These are phyloP conservation scores for Macrotrachela quadricornifera DNA, from an alignment of 1,140 invertebrate species.

Conservation along the genomic window DNA sequence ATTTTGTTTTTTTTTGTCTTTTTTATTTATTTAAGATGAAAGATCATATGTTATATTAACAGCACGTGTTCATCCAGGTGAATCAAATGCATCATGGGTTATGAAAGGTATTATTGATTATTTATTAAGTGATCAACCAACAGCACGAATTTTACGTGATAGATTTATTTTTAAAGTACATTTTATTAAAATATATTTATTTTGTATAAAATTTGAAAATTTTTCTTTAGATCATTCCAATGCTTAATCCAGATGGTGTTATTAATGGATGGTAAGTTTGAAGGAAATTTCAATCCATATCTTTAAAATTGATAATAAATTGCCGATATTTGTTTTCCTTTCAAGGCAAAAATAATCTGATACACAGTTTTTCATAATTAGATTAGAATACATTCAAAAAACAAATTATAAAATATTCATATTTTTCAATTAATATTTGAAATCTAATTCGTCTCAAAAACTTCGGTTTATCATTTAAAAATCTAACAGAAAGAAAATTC, in stretches of 20 bases:
- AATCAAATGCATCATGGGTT: conserved; percentile 67
- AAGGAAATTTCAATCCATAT: too few relatives aligned
- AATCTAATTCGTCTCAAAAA: too few relatives aligned
- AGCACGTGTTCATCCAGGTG: conserved; percentile 62
- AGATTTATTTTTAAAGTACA: conserved; percentile 48
- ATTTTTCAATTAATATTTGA: too few relatives aligned
- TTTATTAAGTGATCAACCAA: conserved; percentile 12
- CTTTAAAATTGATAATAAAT: too few relatives aligned
- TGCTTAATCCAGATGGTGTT: conserved; percentile 72
- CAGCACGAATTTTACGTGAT: conserved; percentile 19
- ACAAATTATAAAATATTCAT: too few relatives aligned
- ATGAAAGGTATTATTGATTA: conserved; percentile 45
- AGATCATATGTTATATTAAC: conserved; percentile 43
- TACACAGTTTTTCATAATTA: too few relatives aligned
- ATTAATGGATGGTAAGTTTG: conserved; percentile 43
- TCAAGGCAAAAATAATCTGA: too few relatives aligned
- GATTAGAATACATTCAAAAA: too few relatives aligned
- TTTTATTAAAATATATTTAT: too few relatives aligned
- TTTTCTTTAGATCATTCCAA: conserved; percentile 50
- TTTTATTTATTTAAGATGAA: conserved; percentile 13
- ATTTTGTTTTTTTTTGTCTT: background rate
- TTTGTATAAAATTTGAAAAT: conserved; percentile 21
- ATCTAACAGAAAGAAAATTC: too few relatives aligned
- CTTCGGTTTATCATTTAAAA: too few relatives aligned
- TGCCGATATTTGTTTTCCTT: too few relatives aligned